Conservation (phyloP, 2,797 vertebrate genomes). For the Austrolebias charrua region DNA sequence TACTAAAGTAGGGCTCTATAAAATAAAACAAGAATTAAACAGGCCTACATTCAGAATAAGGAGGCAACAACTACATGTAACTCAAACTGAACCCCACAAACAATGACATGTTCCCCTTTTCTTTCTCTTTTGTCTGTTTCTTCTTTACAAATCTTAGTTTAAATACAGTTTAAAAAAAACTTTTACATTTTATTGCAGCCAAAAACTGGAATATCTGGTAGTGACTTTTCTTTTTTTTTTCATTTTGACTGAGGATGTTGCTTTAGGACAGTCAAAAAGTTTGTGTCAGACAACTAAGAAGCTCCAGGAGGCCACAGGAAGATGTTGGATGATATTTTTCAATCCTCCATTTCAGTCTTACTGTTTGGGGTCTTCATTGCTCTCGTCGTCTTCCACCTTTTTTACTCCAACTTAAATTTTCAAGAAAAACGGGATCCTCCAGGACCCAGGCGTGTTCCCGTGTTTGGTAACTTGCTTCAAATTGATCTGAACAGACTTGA, state of each 20-base stretch:
- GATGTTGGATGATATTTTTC: constrained; percentile 33
- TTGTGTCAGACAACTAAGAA: neutral
- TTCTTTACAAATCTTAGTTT: too few species aligned
- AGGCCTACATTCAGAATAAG: too few species aligned
- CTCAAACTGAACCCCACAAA: too few species aligned
- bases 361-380: constrained; percentile 24
- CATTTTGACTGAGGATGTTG: neutral
- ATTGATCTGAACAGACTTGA: constrained; percentile 58
- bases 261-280: neutral
- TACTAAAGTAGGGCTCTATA: too few species aligned
- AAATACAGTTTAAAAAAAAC: too few species aligned
- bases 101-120: too few species aligned
- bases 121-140: too few species aligned
- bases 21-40: too few species aligned
- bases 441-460: constrained; percentile 65
- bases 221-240: too few species aligned
- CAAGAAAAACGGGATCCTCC: constrained; percentile 46
- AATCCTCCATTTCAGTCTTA: neutral
- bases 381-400: constrained; percentile 38
- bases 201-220: too few species aligned
- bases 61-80: too few species aligned
- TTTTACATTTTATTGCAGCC: too few species aligned
- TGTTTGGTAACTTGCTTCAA: constrained; percentile 71
- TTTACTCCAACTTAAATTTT: constrained; percentile 22
- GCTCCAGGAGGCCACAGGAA: neutral